Evolutionary conservation across 2,888 invertebrate genomes (phyloP), one percentile per base, ranked within the genome.

Genomic region (Tachystola acroxantha): DNA sequence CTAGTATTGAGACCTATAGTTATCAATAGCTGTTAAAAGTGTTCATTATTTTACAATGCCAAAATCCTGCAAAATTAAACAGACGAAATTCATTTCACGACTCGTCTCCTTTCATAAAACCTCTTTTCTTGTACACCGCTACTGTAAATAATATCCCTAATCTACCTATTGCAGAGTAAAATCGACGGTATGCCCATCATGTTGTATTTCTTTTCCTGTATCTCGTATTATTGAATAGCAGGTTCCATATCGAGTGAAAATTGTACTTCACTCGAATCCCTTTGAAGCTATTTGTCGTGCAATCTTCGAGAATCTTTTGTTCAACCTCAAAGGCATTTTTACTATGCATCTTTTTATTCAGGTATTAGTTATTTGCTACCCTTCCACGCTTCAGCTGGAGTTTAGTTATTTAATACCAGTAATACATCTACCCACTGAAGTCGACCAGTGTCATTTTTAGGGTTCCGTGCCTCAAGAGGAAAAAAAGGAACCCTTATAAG

Each of bases 251-350:
- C 64, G 65, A 72, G 76, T 74, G 78, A 72, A 73, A 77, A 79
- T 78, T 71, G 72, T 77, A 54, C 60, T 33, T 10, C 55, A 53
- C 52, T 50, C 56, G 54, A 66, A n/a, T 76, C 66, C 63, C 69
- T 78, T 76, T 77, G 76, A 77, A 72, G 58, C 64, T 76, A 76
- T 80, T 79, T 72, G 62, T 65, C 66, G 65, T 51, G 52, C 20
- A 32, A 39, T 43, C 50, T 57, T 54, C 50, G 53, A 49, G 48
- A 59, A 64, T 64, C 71, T 65, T 71, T 84, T 82, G 80, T 82
- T 69, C 63, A 49, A 68, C 68, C 65, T 81, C 78, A 79, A 84
- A 82, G 70, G 60, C 58, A 61, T 71, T 70, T 69, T 72, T 68
- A 3, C 16, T 16, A 16, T 16, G 16, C 16, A 16, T 7, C 10